Base-by-base conservation (phyloP, 2,797 vertebrate species). In the Octomys mimax region DNA sequence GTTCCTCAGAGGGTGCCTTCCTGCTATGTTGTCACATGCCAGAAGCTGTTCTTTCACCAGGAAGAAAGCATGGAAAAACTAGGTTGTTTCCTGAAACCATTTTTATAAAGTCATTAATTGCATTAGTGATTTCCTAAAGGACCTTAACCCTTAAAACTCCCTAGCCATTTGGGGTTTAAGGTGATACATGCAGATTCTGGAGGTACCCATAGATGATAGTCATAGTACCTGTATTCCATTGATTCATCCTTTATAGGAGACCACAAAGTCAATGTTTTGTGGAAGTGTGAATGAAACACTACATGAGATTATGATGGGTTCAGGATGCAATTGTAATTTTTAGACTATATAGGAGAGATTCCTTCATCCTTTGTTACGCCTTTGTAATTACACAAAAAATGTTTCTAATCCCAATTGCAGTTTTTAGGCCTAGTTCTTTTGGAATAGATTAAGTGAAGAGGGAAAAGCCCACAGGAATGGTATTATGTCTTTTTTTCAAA, bases 41-140 rank as follows among this genome's bases (percentile, higher is more conserved):
- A 13, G 6, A 28, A 0, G 9, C 2, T 2, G 0, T 1, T 21
- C 12, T 6, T 57, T 83, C 31, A 10, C 16, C 13, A 36, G 31
- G 21, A 28, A 70, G 49, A 91, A 71, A 31, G 42, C 2, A 21
- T 24, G 12, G 16, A 28, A 14, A 8, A 14, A 28, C 22, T 49
- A 31, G 36, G 21, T 21, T 49, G 33, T 31, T n/a, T 1, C 28
- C 0, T 36, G 39, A 39, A 62, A 49, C 54, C 8, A 81, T 19
- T 39, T 39, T 24, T 36, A 31, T n/a, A 26, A 87, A 4, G 54
- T 10, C 14, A 49, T 39, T 80, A 33, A 36, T 36, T 36, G 2
- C 24, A 49, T 49, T 36, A 26, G 21, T 18, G 24, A 36, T 11
- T 78, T n/a, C 14, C 24, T 14, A 5, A 79, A 61, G 71, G n/a